Evolutionary conservation across 2,113 vertebrate species (phyloP).

Genomic region (Regulus satrapa): DNA sequence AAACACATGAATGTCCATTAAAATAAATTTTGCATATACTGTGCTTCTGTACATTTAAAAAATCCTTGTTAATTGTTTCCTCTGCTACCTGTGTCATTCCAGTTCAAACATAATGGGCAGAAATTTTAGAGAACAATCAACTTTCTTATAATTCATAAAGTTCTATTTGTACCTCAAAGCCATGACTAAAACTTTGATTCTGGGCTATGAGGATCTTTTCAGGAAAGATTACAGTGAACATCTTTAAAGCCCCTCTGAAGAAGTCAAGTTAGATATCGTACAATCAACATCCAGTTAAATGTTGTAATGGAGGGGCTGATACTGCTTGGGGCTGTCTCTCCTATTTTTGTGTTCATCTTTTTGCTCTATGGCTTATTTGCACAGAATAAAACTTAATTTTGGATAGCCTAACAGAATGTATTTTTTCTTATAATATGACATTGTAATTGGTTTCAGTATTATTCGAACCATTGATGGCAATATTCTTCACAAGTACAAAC

Average conservation of each 20-base stretch:
- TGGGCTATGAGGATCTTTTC: background rate
- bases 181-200: background rate
- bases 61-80: background rate
- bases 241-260: background rate
- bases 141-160: background rate
- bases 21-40: background rate
- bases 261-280: background rate
- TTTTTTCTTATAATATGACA: background rate
- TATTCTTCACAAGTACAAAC: constrained; percentile 93
- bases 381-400: background rate
- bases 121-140: background rate
- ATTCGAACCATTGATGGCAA: constrained; percentile 91
- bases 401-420: background rate
- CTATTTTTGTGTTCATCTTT: background rate
- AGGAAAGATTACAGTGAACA: background rate
- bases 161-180: background rate
- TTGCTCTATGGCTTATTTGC: background rate
- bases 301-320: background rate
- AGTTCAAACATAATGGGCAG: background rate
- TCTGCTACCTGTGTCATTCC: background rate
- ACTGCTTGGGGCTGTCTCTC: background rate
- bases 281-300: background rate
- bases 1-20: background rate
- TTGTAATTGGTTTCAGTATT: constrained; percentile 78
- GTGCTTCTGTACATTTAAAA: background rate